Evolutionary conservation across 2,797 vertebrate species (phyloP), one percentile per base, ranked within the genome.

Genomic region (Amblyopsis hoosieri): DNA sequence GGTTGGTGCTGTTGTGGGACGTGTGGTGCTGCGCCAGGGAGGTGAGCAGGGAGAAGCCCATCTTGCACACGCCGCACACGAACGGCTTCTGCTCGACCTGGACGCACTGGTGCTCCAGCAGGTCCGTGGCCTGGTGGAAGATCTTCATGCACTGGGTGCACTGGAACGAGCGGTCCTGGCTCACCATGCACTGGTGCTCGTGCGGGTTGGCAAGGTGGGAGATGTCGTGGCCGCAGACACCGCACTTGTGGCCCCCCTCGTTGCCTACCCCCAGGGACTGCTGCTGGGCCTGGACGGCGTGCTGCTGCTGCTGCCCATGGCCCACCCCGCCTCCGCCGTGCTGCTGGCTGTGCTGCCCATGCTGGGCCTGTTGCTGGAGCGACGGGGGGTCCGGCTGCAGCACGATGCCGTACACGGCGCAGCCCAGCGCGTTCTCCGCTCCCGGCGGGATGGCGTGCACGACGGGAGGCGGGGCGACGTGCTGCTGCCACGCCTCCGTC

Each of bases 31-130:
- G 96, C 0, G 97, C 98, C 77, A 99, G 86, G 0, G 97, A 99
- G 10, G 97, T 98, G 23, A 99, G 95, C 29, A 99, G 90, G 0
- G 98, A 99, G 87, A 99, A 99, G 54, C 98, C 97, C 98, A 98
- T 99, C 87, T 99, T 99, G 76, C 98, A 99, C 51, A 99, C 96
- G 0, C 97, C 97, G 0, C 98, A 99, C 31, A 99, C 97, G 0
- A 99, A 99, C 1, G 98, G 98, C 84, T 99, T 99, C 90, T 99
- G 97, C 79, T 99, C 98, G 49, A 96, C 96, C 86, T 99, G 97
- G 62, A 97, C 94, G 6, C 98, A 99, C 92, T 98, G 98, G 83
- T 99, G 97, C 62, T 99, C 97, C 0, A 99, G 90, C 29, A 99
- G 89, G 67, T 99, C 97, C 0, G 97, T 99, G 10, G 98, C 97